phyloP scores from a whole-genome alignment of 2,113 vertebrate species.

The Ammodytes dubius region DNA sequence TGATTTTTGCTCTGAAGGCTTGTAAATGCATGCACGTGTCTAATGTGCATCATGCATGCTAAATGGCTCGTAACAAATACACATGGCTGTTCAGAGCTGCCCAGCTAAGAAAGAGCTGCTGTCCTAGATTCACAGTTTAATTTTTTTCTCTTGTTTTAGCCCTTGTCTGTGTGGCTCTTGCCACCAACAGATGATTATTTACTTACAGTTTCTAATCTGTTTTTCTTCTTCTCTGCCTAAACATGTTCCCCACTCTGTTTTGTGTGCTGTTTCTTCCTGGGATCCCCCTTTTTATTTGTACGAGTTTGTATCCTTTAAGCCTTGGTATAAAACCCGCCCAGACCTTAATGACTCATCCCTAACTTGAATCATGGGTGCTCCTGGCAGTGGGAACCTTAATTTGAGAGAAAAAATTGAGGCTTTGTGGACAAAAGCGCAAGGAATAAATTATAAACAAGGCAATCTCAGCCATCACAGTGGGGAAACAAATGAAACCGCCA shows the following conservation, averaged over 20 bases:
- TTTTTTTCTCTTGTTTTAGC: neutral
- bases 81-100: neutral
- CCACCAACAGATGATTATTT: neutral
- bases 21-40: conserved; percentile 17
- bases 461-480: conserved; percentile 17
- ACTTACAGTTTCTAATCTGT: conserved; percentile 12
- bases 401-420: conserved; percentile 16
- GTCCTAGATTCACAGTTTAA: neutral
- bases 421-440: too few species aligned
- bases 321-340: conserved; percentile 16
- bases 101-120: neutral
- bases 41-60: conserved; percentile 5
- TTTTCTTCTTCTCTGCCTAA: neutral
- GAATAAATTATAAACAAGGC: conserved; percentile 41
- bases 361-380: conserved; percentile 28
- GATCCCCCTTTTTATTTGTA: conserved; percentile 17
- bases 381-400: conserved; percentile 28
- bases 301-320: conserved; percentile 30
- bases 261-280: neutral
- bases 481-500: conserved; percentile 20
- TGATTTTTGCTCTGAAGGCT: conserved; percentile 22
- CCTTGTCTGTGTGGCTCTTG: neutral
- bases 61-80: conserved; percentile 5
- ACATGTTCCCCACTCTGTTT: conserved; percentile 12
- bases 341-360: conserved; percentile 56